Percentiles rank a stretch among this genome's conserved stretches.
These are phyloP conservation scores for Bombus ignitus DNA, from an alignment of 1,140 invertebrate species.

Conservation along the genomic window DNA sequence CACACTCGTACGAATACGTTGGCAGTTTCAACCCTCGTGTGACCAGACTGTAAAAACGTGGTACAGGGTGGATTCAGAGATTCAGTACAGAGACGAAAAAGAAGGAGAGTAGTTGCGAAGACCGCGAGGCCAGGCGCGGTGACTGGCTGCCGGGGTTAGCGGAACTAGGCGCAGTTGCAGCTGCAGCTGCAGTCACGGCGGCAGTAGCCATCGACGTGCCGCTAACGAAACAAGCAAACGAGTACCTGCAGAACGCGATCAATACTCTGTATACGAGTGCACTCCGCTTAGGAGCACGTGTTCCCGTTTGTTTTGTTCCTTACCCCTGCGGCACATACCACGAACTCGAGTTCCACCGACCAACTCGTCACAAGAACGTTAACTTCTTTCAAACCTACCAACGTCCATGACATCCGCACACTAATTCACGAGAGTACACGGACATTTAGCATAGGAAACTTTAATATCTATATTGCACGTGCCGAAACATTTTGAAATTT, in stretches of 20 bases:
- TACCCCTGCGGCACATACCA: conserved; percentile 9
- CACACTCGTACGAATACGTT: not conserved
- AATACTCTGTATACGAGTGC: conserved; percentile 69
- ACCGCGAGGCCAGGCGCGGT: not conserved
- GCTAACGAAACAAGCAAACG: conserved; percentile 70
- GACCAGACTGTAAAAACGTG: not conserved
- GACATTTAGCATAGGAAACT: no score
- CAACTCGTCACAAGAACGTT: not conserved
- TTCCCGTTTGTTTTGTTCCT: conserved; percentile 67
- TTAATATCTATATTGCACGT: rapidly evolving
- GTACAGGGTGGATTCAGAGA: not conserved
- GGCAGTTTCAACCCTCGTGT: not conserved
- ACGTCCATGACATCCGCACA: no score
- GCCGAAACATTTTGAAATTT: no score
- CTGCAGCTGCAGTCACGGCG: conserved; percentile 24
- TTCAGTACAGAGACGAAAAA: not conserved
- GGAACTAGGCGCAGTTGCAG: conserved; percentile 31
- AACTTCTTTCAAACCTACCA: no score
- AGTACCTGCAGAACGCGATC: conserved; percentile 71
- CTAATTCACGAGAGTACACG: no score
- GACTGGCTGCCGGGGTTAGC: not conserved
- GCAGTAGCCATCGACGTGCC: conserved; percentile 59
- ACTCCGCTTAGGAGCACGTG: conserved; percentile 67
- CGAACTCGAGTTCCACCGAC: not conserved
- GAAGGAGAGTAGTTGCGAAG: not conserved